Evolutionary conservation across 2,113 vertebrate genomes (phyloP).

Genomic region (Calyptommatus sinebrachiatus): DNA sequence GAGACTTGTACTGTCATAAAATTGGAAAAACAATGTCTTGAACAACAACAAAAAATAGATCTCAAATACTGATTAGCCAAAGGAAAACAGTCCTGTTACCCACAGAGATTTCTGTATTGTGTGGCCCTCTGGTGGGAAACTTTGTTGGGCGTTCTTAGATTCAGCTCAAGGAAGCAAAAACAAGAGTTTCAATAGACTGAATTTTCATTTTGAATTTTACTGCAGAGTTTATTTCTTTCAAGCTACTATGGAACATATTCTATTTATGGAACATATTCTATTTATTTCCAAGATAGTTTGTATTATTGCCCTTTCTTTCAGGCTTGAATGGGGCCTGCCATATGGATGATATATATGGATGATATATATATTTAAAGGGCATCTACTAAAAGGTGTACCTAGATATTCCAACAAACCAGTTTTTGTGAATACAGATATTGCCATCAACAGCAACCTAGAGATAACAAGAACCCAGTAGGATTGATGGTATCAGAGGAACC

Average conservation of each 20-base stretch:
- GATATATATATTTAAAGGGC: too few relatives aligned
- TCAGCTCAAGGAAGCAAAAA: background rate
- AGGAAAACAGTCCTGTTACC: background rate
- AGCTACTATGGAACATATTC: background rate
- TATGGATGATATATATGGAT: too few relatives aligned
- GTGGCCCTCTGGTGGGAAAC: background rate
- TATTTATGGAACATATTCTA: background rate
- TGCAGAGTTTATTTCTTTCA: background rate
- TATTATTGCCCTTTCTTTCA: too few relatives aligned
- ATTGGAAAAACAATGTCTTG: conserved; percentile 38
- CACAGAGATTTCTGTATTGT: background rate
- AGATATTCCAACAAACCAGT: too few relatives aligned
- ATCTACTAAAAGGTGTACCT: too few relatives aligned
- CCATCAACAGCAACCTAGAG: too few relatives aligned
- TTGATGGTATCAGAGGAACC: background rate
- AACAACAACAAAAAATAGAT: conserved; percentile 19
- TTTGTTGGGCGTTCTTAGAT: too few relatives aligned
- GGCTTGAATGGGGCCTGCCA: too few relatives aligned
- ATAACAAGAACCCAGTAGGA: too few relatives aligned
- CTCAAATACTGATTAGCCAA: background rate
- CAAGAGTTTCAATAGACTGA: background rate
- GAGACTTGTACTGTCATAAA: conserved; percentile 26
- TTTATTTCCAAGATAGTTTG: background rate
- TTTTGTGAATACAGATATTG: too few relatives aligned
- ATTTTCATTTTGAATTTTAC: too few relatives aligned